A percentile compares a stretch with the other conserved stretches of the same genome.
phyloP scores from a whole-genome alignment of 2,113 vertebrate genomes.

The Halichoeres trimaculatus region DNA sequence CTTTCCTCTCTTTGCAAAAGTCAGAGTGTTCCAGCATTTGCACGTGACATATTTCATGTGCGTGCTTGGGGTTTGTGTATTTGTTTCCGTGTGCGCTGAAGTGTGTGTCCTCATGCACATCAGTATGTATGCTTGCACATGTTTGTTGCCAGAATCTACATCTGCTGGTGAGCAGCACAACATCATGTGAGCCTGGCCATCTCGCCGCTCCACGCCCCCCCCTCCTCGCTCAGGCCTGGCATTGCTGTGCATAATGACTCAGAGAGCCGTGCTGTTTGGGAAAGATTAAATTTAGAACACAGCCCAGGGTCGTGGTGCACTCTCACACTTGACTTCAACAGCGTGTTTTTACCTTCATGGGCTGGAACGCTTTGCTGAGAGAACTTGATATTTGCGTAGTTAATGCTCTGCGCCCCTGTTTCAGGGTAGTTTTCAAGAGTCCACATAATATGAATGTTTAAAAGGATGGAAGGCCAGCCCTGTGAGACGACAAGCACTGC shows the following conservation, averaged over 20 bases:
- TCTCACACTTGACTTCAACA: constrained; percentile 21
- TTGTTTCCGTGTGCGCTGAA: not conserved
- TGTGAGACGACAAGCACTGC: not conserved
- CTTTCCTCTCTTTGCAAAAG: constrained; percentile 9
- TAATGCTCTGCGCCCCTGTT: not conserved
- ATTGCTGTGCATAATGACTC: constrained; percentile 74
- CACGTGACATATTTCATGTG: constrained; percentile 15
- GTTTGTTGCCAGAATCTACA: constrained; percentile 24
- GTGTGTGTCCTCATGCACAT: constrained; percentile 17
- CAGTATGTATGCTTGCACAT: constrained; percentile 13
- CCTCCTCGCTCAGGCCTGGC: constrained; percentile 15
- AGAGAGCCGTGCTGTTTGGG: constrained; percentile 44
- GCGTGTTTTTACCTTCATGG: constrained; percentile 16
- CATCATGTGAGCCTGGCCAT: constrained; percentile 10
- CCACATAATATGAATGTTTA: constrained; percentile 18
- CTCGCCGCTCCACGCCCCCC: constrained; percentile 1
- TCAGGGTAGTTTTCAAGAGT: constrained; percentile 33
- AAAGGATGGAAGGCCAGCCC: not conserved
- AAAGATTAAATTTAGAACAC: constrained; percentile 76
- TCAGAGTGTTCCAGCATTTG: constrained; percentile 11
- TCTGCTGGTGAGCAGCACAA: constrained; percentile 14
- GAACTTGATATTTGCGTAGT: constrained; percentile 29
- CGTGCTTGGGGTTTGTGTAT: not conserved
- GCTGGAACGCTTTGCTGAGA: constrained; percentile 26
- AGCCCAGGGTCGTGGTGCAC: constrained; percentile 52